Evolutionary conservation across 2,113 vertebrate genomes (phyloP), one percentile per base, ranked within the genome.

Genomic region (Polypterus senegalus): DNA sequence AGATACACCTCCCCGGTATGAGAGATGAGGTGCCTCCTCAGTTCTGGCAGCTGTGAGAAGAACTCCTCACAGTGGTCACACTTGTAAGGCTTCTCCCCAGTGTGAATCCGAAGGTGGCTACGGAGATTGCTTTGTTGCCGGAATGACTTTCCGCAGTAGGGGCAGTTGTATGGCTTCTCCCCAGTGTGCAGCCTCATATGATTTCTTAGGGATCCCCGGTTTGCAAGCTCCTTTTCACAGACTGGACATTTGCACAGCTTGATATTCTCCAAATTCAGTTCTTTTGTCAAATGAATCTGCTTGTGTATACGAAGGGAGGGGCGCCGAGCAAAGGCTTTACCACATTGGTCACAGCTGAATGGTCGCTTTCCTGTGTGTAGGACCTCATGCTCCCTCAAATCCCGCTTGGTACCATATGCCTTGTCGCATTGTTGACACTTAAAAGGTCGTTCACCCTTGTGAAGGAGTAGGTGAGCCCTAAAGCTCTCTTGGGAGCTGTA

Each of bases 1-100:
- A 93, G 75, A 67, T 90, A 86, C 7, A 82, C 87, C 65, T 91
- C 86, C 0, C 91, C 87, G 0, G 83, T 89, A 80, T 91, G 92
- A 45, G 74, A 79, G 55, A 92, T 83, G 74, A 90, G 85, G 58
- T 91, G 88, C 0, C 83, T 74, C 3, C 74, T 72, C 1, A 92
- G 85, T 45, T 93, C 91, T 0, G 84, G 81, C 46, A 77, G 83
- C 79, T 89, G 89, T 2, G 88, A 79, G 66, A 93, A 94, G 10
- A 76, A 63, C 0, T 77, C 74, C 0, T 76, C 48, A 0, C 90
- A 93, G 67, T 89, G 82, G 0, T 68, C 53, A 67, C 91, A 94
- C 48, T 58, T 65, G 49, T 84, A 88, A 0, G 91, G 91, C 44
- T 80, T 84, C 72, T 91, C 86, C 0, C 88, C 87, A 0, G 79